phyloP scores from a whole-genome alignment of 1,140 invertebrate species.

The Adoxophyes honmai region DNA sequence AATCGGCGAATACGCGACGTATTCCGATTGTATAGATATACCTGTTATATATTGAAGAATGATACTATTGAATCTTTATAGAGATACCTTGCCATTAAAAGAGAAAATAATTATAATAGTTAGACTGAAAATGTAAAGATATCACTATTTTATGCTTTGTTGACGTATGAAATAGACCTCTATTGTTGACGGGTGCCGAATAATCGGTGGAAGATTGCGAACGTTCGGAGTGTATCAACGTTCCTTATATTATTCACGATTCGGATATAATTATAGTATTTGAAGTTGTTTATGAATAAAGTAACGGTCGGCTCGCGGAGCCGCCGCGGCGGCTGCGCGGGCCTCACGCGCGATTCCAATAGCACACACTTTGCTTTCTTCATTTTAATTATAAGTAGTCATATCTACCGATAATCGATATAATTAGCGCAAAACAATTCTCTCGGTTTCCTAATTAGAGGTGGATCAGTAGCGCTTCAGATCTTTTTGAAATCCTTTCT shows the following conservation, averaged over 20 bases:
- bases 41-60: conserved; percentile 72
- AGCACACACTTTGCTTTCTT: conserved; percentile 67
- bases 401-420: conserved; percentile 54
- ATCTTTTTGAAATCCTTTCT: conserved; percentile 53
- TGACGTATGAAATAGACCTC: conserved; percentile 67
- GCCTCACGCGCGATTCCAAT: conserved; percentile 55
- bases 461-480: conserved; percentile 71
- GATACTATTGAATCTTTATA: conserved; percentile 76
- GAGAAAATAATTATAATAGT: conserved; percentile 73
- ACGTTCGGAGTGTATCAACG: conserved; percentile 47
- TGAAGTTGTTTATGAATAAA: conserved; percentile 55
- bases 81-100: conserved; percentile 75
- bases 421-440: conserved; percentile 53
- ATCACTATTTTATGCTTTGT: conserved; percentile 77
- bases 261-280: conserved; percentile 52
- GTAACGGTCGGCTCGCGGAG: conserved; percentile 38
- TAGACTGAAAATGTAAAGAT: conserved; percentile 76
- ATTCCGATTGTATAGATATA: conserved; percentile 70
- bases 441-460: conserved; percentile 70
- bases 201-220: conserved; percentile 41
- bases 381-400: conserved; percentile 71
- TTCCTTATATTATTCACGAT: conserved; percentile 48
- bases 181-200: conserved; percentile 55
- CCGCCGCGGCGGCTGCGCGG: conserved; percentile 18
- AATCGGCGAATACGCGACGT: conserved; percentile 64